Evolutionary conservation across 2,113 vertebrate species (phyloP).

Genomic region (Buteo buteo): DNA sequence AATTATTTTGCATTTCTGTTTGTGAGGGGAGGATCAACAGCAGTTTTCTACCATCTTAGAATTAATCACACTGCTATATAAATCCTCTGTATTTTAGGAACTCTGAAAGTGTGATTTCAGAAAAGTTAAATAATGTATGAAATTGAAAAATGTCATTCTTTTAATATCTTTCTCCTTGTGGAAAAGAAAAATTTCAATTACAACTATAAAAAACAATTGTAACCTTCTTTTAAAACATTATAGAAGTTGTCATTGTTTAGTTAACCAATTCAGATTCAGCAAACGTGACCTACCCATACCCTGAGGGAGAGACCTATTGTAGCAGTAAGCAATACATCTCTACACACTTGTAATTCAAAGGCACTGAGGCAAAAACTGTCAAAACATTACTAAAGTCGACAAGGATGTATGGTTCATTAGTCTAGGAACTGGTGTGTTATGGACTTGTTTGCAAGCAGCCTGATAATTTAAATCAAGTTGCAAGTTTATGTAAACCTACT

Average conservation of each 20-base stretch:
- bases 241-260: slow-evolving; percentile 29
- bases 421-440: slow-evolving; percentile 62
- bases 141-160: slow-evolving; percentile 11
- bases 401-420: slow-evolving; percentile 72
- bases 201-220: neutral
- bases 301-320: slow-evolving; percentile 41
- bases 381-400: slow-evolving; percentile 68
- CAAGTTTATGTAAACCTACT: slow-evolving; percentile 38
- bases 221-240: neutral
- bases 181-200: neutral
- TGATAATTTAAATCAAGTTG: slow-evolving; percentile 69
- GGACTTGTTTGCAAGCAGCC: slow-evolving; percentile 64
- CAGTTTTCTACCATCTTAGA: neutral
- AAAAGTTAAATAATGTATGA: slow-evolving; percentile 18
- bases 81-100: slow-evolving; percentile 10
- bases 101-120: neutral
- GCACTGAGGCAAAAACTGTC: slow-evolving; percentile 72
- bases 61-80: slow-evolving; percentile 25
- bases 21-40: neutral
- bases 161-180: neutral
- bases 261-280: slow-evolving; percentile 62
- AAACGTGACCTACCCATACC: slow-evolving; percentile 43
- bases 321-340: slow-evolving; percentile 44
- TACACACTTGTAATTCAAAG: slow-evolving; percentile 65
- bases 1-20: neutral